Conservation (phyloP, 2,113 vertebrate genomes). For the Cebidichthys violaceus region DNA sequence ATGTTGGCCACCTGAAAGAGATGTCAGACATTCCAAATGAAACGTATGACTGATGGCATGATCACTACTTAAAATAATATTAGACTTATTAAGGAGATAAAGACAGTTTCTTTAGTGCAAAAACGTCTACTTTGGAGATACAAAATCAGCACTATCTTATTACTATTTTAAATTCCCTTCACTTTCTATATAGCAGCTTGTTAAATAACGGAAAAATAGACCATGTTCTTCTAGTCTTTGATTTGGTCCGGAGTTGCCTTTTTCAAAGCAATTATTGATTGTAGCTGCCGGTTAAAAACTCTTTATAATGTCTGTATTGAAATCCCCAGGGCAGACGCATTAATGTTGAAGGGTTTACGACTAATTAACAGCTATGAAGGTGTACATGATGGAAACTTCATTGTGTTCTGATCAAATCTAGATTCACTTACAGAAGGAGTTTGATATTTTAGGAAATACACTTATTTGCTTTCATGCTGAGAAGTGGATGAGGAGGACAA, state of each 20-base stretch:
- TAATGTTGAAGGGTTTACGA: not conserved
- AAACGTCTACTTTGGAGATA: not conserved
- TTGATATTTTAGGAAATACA: not conserved
- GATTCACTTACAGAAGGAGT: not conserved
- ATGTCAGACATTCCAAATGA: slow-evolving; percentile 2
- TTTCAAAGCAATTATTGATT: not conserved
- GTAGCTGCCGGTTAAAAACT: not conserved
- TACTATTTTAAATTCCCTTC: not conserved
- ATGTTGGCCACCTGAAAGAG: slow-evolving; percentile 97
- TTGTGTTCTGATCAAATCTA: slow-evolving; percentile 21
- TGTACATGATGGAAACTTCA: not conserved
- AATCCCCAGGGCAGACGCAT: slow-evolving; percentile 33
- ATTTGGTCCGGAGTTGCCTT: not conserved
- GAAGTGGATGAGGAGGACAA: not conserved
- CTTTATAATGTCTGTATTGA: not conserved
- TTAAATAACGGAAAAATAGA: not conserved
- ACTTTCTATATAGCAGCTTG: not conserved
- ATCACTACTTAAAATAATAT: not conserved
- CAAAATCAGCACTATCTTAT: not conserved
- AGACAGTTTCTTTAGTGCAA: not conserved
- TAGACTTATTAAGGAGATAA: not conserved
- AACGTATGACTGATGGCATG: not conserved
- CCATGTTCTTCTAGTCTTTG: not conserved
- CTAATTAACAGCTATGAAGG: not conserved
- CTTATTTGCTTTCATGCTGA: slow-evolving; percentile 21